A percentile compares a stretch with the other conserved stretches of the same genome.
Evolutionary conservation across 2,113 vertebrate species (phyloP).

Genomic region (Hipposideros armiger): DNA sequence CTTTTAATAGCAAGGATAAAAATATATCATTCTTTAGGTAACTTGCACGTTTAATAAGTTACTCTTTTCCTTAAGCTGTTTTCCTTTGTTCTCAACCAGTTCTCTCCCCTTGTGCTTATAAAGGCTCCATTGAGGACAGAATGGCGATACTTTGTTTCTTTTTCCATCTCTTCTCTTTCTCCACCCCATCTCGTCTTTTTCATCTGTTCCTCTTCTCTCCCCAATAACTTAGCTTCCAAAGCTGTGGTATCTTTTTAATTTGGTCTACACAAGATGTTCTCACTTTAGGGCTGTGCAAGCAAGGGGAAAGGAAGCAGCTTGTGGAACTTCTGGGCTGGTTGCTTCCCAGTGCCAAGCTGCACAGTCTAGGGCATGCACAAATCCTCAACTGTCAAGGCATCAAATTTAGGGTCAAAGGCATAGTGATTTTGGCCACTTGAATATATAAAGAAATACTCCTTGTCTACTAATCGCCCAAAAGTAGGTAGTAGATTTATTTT

Average conservation of each 20-base stretch:
- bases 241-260: background rate
- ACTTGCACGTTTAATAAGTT: conserved; percentile 39
- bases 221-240: background rate
- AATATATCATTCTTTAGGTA: conserved; percentile 61
- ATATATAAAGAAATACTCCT: background rate
- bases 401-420: background rate
- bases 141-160: background rate
- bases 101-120: conserved; percentile 24
- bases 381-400: background rate
- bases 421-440: background rate
- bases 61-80: conserved; percentile 49
- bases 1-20: conserved; percentile 62
- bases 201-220: background rate
- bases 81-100: conserved; percentile 1
- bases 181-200: background rate
- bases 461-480: background rate
- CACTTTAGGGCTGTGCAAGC: background rate
- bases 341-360: background rate
- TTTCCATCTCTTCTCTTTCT: background rate
- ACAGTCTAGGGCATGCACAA: background rate
- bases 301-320: background rate
- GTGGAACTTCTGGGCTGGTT: background rate
- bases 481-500: background rate
- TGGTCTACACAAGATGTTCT: background rate
- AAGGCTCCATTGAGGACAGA: background rate